These are phyloP conservation scores for Acrocephalus kingi DNA, from an alignment of 2,113 vertebrate species.

Conservation along the genomic window DNA sequence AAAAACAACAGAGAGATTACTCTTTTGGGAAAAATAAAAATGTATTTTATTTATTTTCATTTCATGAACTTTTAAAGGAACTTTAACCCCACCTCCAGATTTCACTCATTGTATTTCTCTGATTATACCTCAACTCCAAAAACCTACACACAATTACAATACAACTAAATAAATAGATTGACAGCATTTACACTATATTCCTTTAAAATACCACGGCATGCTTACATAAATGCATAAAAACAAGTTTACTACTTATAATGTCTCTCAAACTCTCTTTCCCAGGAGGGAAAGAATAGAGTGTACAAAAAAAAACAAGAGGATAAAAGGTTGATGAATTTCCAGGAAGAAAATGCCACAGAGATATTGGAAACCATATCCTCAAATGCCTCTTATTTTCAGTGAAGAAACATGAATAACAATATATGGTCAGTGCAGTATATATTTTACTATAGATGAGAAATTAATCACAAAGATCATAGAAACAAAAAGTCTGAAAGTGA, in stretches of 20 bases:
- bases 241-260: neutral
- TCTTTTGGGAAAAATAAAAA: neutral
- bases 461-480: neutral
- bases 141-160: neutral
- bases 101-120: neutral
- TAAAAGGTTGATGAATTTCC: neutral
- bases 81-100: neutral
- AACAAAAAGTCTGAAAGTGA: neutral
- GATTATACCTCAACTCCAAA: neutral
- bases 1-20: neutral
- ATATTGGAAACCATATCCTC: neutral
- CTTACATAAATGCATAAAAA: neutral
- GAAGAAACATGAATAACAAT: neutral
- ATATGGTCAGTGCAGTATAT: neutral
- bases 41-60: neutral
- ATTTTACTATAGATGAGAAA: neutral
- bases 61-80: neutral
- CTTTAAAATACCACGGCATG: neutral
- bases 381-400: neutral
- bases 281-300: neutral
- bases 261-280: neutral
- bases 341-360: neutral
- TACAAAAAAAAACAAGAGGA: neutral
- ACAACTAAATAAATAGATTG: neutral
- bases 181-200: neutral